Evolutionary conservation across 2,113 vertebrate genomes (phyloP).

Genomic region (Erpornis zantholeuca): DNA sequence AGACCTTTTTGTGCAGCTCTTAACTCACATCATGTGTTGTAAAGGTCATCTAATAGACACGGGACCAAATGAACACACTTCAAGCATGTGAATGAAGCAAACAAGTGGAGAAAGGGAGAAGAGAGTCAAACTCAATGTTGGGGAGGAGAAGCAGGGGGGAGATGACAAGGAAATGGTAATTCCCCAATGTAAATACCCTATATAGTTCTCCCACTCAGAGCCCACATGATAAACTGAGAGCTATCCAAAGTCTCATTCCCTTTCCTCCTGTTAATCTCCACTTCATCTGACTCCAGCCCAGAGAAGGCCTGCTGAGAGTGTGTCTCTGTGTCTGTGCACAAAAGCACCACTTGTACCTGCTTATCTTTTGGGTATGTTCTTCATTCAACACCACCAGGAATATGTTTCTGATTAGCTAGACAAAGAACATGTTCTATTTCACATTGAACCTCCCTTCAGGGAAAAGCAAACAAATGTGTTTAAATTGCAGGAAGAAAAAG

Average conservation of each 20-base stretch:
- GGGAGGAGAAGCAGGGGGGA: neutral
- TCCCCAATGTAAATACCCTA: neutral
- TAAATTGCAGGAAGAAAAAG: constrained; percentile 4
- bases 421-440: neutral
- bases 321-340: neutral
- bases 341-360: neutral
- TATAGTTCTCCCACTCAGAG: neutral
- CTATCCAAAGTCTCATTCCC: neutral
- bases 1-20: neutral
- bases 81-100: neutral
- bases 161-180: neutral
- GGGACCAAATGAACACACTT: neutral
- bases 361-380: neutral
- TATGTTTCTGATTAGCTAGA: constrained; percentile 8
- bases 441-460: neutral
- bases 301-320: neutral
- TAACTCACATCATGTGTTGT: neutral
- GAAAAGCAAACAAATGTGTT: neutral
- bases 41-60: neutral
- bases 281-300: neutral
- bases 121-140: neutral
- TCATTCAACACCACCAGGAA: neutral
- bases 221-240: neutral
- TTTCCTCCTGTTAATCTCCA: neutral
- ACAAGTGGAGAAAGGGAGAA: neutral